phyloP scores from a whole-genome alignment of 2,888 invertebrate genomes.

The Pelosia muscerda region DNA sequence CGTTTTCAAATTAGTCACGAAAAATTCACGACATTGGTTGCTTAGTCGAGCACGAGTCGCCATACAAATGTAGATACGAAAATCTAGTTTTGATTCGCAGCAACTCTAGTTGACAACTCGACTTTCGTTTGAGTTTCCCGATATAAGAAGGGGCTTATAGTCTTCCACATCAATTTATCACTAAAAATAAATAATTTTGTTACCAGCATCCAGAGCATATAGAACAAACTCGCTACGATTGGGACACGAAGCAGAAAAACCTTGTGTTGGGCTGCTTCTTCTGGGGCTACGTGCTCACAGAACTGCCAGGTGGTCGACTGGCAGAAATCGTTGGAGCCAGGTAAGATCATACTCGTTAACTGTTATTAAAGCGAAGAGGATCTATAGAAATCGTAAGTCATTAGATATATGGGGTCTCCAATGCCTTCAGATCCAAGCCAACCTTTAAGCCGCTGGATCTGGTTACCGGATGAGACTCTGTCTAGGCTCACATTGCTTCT shows the following conservation, averaged over 20 bases:
- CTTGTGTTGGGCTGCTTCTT: conserved; percentile 95
- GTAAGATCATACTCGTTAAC: conserved; percentile 58
- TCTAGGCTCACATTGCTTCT: not conserved
- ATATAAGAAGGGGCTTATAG: too few species aligned
- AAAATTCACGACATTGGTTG: too few species aligned
- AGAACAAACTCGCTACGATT: conserved; percentile 88
- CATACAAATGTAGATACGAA: too few species aligned
- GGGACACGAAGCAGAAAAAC: conserved; percentile 93
- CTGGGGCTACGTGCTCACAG: conserved; percentile 96
- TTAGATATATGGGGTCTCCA: not conserved
- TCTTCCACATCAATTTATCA: too few species aligned
- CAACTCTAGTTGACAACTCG: too few species aligned
- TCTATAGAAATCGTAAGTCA: not conserved
- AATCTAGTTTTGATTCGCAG: too few species aligned
- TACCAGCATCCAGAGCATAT: conserved; percentile 78
- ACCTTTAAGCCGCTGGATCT: too few species aligned
- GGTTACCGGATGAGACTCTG: too few species aligned
- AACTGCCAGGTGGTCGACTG: conserved; percentile 94
- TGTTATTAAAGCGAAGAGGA: not conserved
- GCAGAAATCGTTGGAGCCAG: conserved; percentile 94
- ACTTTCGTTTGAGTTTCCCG: too few species aligned
- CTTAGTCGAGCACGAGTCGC: too few species aligned
- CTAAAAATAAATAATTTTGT: conserved; percentile 17
- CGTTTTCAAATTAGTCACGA: too few species aligned
- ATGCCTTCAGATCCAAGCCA: not conserved